Evolutionary conservation across 1,140 invertebrate genomes (phyloP).

Genomic region (Araneus ventricosus): DNA sequence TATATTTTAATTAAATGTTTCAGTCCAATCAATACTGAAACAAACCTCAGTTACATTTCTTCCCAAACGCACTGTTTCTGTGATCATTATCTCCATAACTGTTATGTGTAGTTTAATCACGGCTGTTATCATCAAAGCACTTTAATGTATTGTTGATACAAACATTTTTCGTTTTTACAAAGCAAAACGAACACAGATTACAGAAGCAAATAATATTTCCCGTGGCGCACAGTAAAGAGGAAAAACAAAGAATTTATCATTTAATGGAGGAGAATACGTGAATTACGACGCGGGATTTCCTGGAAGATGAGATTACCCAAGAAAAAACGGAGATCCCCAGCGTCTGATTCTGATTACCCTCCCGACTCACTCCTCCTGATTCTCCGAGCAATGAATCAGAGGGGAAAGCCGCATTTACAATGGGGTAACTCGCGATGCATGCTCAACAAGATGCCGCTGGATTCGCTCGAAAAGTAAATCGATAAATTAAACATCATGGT

Average conservation of each 20-base stretch:
- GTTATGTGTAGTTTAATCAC: too few species aligned
- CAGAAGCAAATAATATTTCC: too few species aligned
- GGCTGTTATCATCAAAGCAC: too few species aligned
- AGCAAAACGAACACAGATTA: neutral
- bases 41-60: too few species aligned
- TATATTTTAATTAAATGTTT: too few species aligned
- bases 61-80: too few species aligned
- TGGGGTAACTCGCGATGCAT: neutral
- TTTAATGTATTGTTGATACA: neutral
- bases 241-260: neutral
- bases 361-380: neutral
- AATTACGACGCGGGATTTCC: conserved; percentile 7
- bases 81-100: too few species aligned
- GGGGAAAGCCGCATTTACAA: conserved; percentile 1
- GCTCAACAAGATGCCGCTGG: neutral
- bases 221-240: neutral
- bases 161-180: neutral
- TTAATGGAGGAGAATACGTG: neutral
- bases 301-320: neutral
- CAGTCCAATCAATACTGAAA: too few species aligned
- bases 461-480: neutral
- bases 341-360: neutral
- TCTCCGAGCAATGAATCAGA: neutral
- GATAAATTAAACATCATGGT: neutral
- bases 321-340: neutral